Percentiles rank a stretch among this genome's conserved stretches.
Conservation (phyloP, 2,113 vertebrate species). For the Halichoeres trimaculatus region DNA sequence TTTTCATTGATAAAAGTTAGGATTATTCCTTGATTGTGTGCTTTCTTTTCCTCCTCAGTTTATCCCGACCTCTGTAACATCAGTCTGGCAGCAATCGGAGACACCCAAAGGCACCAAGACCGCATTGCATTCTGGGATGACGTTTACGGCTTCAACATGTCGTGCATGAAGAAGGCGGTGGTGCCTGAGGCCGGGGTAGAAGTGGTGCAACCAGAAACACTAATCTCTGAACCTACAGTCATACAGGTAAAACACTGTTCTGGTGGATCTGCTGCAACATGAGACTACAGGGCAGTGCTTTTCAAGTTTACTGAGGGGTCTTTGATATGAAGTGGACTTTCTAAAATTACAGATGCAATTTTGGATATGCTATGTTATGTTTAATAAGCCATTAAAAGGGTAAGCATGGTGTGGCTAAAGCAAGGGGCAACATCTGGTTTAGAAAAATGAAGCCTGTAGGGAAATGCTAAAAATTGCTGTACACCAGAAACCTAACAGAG, state of each 20-base stretch:
- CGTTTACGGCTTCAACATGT: conserved; percentile 96
- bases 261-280: too few species aligned
- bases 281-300: neutral
- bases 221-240: conserved; percentile 87
- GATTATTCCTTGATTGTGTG: neutral
- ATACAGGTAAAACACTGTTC: conserved; percentile 86
- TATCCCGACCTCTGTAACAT: conserved; percentile 94
- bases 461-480: too few species aligned
- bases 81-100: conserved; percentile 89
- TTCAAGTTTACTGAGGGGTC: too few species aligned
- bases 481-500: too few species aligned
- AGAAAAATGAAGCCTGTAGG: too few species aligned
- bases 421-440: too few species aligned
- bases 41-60: conserved; percentile 78
- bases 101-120: conserved; percentile 83
- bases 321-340: too few species aligned
- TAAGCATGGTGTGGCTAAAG: too few species aligned
- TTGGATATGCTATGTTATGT: too few species aligned
- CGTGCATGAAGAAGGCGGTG: conserved; percentile 94
- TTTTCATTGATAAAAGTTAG: too few species aligned
- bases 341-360: too few species aligned
- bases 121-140: conserved; percentile 94
- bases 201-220: conserved; percentile 84
- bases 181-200: conserved; percentile 92
- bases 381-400: too few species aligned